Conservation (phyloP, 2,113 vertebrate species). For the Cyrtonyx montezumae region DNA sequence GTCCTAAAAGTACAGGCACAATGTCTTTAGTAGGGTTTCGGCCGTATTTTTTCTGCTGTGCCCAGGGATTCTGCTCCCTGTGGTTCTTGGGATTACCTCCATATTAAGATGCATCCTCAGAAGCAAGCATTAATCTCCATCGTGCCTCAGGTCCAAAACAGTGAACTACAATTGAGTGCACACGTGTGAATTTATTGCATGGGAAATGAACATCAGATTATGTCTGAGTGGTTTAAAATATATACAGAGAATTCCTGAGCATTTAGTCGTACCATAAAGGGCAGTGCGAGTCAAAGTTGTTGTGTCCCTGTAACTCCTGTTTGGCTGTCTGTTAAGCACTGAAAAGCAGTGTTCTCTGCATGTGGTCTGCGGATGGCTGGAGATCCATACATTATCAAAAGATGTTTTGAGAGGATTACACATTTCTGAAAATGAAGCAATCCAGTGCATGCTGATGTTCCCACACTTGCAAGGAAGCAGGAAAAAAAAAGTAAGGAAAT, state of each 20-base stretch:
- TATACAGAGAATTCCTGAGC: constrained; percentile 32
- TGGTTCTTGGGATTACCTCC: neutral
- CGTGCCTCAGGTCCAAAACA: neutral
- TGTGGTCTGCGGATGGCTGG: constrained; percentile 13
- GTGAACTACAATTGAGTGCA: neutral
- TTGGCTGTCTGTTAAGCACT: constrained; percentile 19
- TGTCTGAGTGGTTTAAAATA: constrained; percentile 3
- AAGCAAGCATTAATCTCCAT: neutral
- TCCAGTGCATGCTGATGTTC: neutral
- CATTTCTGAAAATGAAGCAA: constrained; percentile 17
- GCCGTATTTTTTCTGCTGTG: neutral
- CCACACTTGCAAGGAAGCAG: neutral
- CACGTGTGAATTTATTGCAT: neutral
- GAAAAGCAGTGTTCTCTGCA: constrained; percentile 34
- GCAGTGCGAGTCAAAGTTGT: constrained; percentile 18
- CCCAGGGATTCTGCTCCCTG: neutral
- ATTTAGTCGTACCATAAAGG: neutral
- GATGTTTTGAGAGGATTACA: neutral
- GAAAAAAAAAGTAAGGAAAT: neutral
- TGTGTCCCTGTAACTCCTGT: constrained; percentile 9
- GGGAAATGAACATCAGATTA: constrained; percentile 8
- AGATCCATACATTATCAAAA: constrained; percentile 52
- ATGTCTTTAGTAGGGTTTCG: neutral
- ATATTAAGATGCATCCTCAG: neutral
- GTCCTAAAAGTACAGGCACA: neutral